phyloP scores from a whole-genome alignment of 1,140 invertebrate species.

The Macrostomum lignano region DNA sequence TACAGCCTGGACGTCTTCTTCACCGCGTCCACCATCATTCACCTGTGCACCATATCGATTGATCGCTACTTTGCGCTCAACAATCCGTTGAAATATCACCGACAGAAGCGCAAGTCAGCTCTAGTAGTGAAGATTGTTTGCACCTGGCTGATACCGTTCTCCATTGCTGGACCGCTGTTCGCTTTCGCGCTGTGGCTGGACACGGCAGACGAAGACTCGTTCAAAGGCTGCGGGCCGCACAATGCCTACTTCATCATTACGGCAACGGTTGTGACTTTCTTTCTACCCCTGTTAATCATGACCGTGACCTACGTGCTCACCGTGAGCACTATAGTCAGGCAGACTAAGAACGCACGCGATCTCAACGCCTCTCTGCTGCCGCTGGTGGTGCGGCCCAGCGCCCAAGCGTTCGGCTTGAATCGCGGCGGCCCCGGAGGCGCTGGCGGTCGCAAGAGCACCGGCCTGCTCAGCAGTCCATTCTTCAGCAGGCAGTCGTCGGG shows the following conservation, averaged over 20 bases:
- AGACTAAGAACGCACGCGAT: conserved; percentile 8
- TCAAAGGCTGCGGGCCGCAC: conserved; percentile 36
- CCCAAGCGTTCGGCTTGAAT: too few relatives aligned
- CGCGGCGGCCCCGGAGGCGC: too few relatives aligned
- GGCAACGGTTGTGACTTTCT: conserved; percentile 61
- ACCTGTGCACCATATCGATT: conserved; percentile 72
- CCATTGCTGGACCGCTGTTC: conserved; percentile 51
- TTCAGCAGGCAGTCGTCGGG: too few relatives aligned
- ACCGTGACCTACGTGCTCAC: conserved; percentile 59
- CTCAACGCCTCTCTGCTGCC: too few relatives aligned
- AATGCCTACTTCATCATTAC: conserved; percentile 59
- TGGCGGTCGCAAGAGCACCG: too few relatives aligned
- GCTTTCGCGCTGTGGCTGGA: conserved; percentile 39
- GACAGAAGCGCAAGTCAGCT: conserved; percentile 12
- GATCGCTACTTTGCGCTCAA: conserved; percentile 41
- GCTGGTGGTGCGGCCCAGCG: too few relatives aligned
- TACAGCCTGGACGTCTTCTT: conserved; percentile 48
- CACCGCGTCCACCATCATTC: conserved; percentile 62
- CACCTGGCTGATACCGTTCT: conserved; percentile 53
- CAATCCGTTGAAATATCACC: conserved; percentile 51
- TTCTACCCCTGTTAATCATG: conserved; percentile 68
- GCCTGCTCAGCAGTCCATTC: too few relatives aligned
- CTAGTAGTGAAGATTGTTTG: conserved; percentile 45
- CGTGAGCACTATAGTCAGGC: conserved; percentile 30
- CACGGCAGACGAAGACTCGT: conserved; percentile 3